phyloP scores from a whole-genome alignment of 2,888 invertebrate genomes.

The Brenthis hecate region DNA sequence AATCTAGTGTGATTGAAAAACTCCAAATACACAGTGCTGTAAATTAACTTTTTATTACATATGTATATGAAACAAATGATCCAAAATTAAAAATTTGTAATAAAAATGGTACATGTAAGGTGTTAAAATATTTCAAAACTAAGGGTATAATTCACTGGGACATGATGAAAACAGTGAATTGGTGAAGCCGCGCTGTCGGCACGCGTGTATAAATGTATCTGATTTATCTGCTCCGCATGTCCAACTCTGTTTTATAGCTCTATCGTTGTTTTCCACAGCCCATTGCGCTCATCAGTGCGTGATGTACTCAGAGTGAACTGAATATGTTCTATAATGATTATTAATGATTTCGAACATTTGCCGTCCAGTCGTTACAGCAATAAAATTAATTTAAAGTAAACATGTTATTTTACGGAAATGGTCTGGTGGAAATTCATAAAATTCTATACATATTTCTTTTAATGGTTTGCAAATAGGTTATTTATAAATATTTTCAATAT shows the following conservation, averaged over 20 bases:
- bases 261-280: slow-evolving; percentile 37
- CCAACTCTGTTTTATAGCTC: slow-evolving; percentile 42
- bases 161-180: slow-evolving; percentile 43
- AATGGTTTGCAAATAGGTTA: too few species aligned
- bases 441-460: neutral
- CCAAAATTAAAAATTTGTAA: slow-evolving; percentile 1
- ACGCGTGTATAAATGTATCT: slow-evolving; percentile 41
- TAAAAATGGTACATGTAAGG: slow-evolving; percentile 15
- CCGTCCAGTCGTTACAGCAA: neutral
- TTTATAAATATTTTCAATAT: too few species aligned
- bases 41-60: slow-evolving; percentile 3
- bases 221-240: slow-evolving; percentile 41
- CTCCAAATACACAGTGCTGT: too few species aligned
- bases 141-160: slow-evolving; percentile 39
- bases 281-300: slow-evolving; percentile 33
- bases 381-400: too few species aligned
- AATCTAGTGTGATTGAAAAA: too few species aligned
- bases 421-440: neutral
- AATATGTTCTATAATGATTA: slow-evolving; percentile 37
- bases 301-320: slow-evolving; percentile 28
- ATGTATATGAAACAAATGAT: neutral
- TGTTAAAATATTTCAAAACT: slow-evolving; percentile 30
- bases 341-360: slow-evolving; percentile 32
- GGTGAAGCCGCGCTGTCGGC: slow-evolving; percentile 40
- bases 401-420: too few species aligned